phyloP scores from a whole-genome alignment of 2,797 vertebrate genomes.

The Myripristis murdjan region DNA sequence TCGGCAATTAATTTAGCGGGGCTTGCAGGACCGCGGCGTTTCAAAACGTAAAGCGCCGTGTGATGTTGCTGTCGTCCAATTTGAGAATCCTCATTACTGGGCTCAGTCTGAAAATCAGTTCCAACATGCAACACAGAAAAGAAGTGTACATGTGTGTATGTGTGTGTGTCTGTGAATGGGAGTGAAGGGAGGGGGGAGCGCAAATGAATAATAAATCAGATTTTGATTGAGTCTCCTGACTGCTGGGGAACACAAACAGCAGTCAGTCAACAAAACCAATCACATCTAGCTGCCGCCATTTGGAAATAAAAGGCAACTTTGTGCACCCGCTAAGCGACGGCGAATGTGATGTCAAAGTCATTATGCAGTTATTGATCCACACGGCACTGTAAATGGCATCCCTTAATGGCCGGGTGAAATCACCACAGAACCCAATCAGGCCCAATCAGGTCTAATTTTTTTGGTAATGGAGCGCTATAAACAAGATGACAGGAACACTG shows the following conservation, averaged over 20 bases:
- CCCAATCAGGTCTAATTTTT: constrained; percentile 72
- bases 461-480: constrained; percentile 67
- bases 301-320: constrained; percentile 62
- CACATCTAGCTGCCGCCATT: constrained; percentile 57
- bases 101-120: constrained; percentile 57
- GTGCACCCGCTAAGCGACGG: constrained; percentile 64
- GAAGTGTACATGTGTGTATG: constrained; percentile 1
- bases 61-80: constrained; percentile 39
- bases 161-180: neutral
- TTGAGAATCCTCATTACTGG: constrained; percentile 54
- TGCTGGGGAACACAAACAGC: constrained; percentile 64
- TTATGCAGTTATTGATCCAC: constrained; percentile 80
- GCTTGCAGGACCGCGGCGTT: constrained; percentile 27
- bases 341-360: constrained; percentile 68
- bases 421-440: constrained; percentile 74
- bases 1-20: constrained; percentile 47
- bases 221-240: constrained; percentile 73
- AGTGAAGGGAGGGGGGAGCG: constrained; percentile 18
- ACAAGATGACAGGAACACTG: constrained; percentile 87
- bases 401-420: constrained; percentile 74
- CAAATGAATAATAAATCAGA: constrained; percentile 71
- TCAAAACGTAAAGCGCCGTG: constrained; percentile 15
- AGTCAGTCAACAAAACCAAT: constrained; percentile 70
- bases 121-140: constrained; percentile 20
- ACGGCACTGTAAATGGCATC: constrained; percentile 71